phyloP scores from a whole-genome alignment of 2,797 vertebrate species.

The Apogon hyalosoma region DNA sequence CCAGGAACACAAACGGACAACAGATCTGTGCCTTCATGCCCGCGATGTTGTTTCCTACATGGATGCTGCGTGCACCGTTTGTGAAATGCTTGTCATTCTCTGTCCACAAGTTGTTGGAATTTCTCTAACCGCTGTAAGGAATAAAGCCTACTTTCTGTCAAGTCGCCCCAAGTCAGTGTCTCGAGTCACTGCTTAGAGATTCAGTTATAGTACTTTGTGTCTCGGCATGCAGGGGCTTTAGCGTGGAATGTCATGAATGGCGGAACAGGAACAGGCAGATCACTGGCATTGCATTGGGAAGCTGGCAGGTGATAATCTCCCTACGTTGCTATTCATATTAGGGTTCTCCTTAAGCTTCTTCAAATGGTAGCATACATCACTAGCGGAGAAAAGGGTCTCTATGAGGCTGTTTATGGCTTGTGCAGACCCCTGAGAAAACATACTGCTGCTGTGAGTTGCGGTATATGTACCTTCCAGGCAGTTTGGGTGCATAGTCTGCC shows the following conservation, averaged over 20 bases:
- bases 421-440: slow-evolving; percentile 17
- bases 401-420: slow-evolving; percentile 9
- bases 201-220: slow-evolving; percentile 16
- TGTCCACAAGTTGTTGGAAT: slow-evolving; percentile 4
- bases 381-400: neutral
- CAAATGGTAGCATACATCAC: slow-evolving; percentile 24
- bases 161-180: slow-evolving; percentile 1
- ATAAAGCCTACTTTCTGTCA: neutral
- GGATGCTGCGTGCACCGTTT: neutral
- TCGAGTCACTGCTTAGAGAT: slow-evolving; percentile 23
- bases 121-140: slow-evolving; percentile 5
- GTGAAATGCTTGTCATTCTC: slow-evolving; percentile 5
- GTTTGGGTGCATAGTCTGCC: slow-evolving; percentile 17
- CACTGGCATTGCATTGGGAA: slow-evolving; percentile 53
- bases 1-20: no score
- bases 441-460: slow-evolving; percentile 11
- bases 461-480: slow-evolving; percentile 4
- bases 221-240: slow-evolving; percentile 21
- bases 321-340: slow-evolving; percentile 26
- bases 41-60: slow-evolving; percentile 1
- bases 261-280: slow-evolving; percentile 48
- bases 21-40: slow-evolving; percentile 28
- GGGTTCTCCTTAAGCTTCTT: slow-evolving; percentile 38
- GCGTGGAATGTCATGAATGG: slow-evolving; percentile 40
- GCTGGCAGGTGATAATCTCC: slow-evolving; percentile 58